Conservation (phyloP, 2,888 invertebrate genomes). For the Cyclophora punctaria region DNA sequence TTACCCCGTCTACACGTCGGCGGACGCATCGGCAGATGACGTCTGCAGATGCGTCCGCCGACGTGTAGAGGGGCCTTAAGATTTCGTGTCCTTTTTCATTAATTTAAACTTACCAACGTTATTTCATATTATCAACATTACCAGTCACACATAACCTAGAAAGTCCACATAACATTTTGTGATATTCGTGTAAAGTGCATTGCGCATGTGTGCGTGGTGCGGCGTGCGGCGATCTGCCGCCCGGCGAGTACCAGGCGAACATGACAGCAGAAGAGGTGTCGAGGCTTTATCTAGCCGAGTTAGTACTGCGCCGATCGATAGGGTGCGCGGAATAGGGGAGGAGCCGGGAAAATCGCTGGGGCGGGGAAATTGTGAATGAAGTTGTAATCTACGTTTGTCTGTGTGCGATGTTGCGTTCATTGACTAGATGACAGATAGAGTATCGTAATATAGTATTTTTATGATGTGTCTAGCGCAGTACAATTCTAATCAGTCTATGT, state of each 20-base stretch:
- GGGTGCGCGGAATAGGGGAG: background rate
- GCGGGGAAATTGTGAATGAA: background rate
- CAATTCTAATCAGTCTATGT: too few species aligned
- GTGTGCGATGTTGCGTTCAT: background rate
- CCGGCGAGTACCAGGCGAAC: conserved; percentile 64
- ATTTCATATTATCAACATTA: too few species aligned
- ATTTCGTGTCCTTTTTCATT: too few species aligned
- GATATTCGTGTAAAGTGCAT: conserved; percentile 15
- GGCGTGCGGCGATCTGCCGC: conserved; percentile 65
- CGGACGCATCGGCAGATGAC: too few species aligned
- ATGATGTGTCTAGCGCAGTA: too few species aligned
- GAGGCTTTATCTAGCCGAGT: background rate
- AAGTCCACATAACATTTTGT: too few species aligned
- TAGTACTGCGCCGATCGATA: background rate
- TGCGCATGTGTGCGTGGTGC: conserved; percentile 71
- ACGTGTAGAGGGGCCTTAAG: too few species aligned
- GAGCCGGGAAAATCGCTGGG: background rate
- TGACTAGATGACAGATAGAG: background rate
- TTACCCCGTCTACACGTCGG: too few species aligned
- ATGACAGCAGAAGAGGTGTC: conserved; percentile 29
- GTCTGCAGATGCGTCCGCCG: too few species aligned
- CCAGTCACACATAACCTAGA: too few species aligned
- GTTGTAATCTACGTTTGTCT: background rate
- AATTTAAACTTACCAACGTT: too few species aligned
- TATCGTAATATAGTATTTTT: too few species aligned